Percentiles rank a stretch among this genome's conserved stretches.
Evolutionary conservation across 2,888 invertebrate species (phyloP).

Genomic region (Aphodius granarius): DNA sequence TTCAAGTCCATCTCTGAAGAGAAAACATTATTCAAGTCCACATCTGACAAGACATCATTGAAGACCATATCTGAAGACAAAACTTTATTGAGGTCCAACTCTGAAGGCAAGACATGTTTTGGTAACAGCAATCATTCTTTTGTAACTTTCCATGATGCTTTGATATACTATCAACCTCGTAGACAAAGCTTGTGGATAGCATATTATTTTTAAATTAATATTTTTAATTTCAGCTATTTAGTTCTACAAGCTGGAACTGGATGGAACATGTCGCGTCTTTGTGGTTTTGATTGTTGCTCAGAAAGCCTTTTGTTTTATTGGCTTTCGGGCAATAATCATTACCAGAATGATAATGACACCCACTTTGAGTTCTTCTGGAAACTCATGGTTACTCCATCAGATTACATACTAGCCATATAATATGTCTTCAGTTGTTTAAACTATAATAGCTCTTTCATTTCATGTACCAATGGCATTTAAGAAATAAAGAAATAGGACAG

Average conservation of each 20-base stretch:
- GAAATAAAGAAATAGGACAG: no score
- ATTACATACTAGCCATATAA: no score
- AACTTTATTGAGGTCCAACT: no score
- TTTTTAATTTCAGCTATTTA: background rate
- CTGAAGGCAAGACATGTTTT: background rate
- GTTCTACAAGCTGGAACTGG: background rate
- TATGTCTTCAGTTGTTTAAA: no score
- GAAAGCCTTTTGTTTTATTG: slow-evolving; percentile 52
- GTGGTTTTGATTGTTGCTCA: slow-evolving; percentile 59
- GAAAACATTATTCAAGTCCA: background rate
- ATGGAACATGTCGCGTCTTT: slow-evolving; percentile 18
- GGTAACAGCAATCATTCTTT: background rate
- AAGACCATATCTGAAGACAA: no score
- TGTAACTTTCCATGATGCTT: background rate
- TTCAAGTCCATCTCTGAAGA: background rate
- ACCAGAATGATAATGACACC: slow-evolving; percentile 15
- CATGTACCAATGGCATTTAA: no score
- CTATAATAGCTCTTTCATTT: no score
- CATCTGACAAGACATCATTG: background rate
- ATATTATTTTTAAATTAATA: background rate
- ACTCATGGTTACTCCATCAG: no score
- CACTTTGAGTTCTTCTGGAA: background rate
- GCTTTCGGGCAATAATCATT: slow-evolving; percentile 56
- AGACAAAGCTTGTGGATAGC: slow-evolving; percentile 12
- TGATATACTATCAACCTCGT: slow-evolving; percentile 10